Conservation (phyloP, 2,888 invertebrate genomes). For the Lissonota sp. region DNA sequence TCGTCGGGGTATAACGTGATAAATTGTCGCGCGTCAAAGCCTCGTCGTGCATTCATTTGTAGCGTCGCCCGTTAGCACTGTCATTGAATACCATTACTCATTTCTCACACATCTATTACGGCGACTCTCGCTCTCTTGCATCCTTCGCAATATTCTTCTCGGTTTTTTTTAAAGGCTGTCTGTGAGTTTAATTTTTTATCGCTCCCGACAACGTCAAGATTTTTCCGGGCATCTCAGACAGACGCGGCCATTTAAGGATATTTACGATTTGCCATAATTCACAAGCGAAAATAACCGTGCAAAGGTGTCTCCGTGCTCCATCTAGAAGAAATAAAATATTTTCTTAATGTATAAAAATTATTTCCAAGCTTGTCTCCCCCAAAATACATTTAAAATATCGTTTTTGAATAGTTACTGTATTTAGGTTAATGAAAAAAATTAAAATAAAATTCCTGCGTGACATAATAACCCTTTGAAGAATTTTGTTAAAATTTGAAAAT, state of each 20-base stretch:
- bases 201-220: conserved; percentile 59
- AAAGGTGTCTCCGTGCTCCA: too few relatives aligned
- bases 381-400: too few relatives aligned
- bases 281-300: too few relatives aligned
- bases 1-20: conserved; percentile 76
- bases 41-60: conserved; percentile 83
- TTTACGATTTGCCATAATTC: conserved; percentile 1
- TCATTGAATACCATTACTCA: conserved; percentile 82
- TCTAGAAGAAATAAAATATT: too few relatives aligned
- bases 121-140: conserved; percentile 36
- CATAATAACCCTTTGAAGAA: too few relatives aligned
- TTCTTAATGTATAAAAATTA: too few relatives aligned
- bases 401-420: too few relatives aligned
- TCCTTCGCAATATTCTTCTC: background rate
- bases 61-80: conserved; percentile 79
- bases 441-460: too few relatives aligned
- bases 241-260: conserved; percentile 5
- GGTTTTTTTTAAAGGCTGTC: background rate
- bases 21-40: conserved; percentile 82
- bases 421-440: too few relatives aligned
- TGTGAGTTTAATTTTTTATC: conserved; percentile 39
- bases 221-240: conserved; percentile 21
- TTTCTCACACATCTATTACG: conserved; percentile 68
- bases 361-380: too few relatives aligned
- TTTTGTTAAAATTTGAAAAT: too few relatives aligned